Base-by-base conservation (phyloP, 2,113 vertebrate species). In the Orientallactaga bullata region DNA sequence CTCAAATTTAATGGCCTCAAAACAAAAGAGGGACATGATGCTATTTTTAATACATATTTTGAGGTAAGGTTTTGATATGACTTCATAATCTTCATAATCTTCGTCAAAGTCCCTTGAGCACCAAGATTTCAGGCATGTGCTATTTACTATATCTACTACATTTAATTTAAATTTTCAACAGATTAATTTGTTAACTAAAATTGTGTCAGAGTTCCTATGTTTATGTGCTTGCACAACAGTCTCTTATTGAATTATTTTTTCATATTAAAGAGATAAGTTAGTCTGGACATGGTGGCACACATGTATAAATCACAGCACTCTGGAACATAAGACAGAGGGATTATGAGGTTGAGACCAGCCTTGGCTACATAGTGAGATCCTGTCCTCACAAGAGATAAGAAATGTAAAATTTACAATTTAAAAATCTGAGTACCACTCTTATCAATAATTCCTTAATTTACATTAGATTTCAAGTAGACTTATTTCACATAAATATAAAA, bases 401-500 rank as follows among this genome's bases (percentile, higher is more conserved):
- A 89, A 7, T 32, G 68, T 32, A 82, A 87, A 88, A 69, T 47
- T 37, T 78, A 17, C 30, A 74, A 74, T 60, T 81, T 37, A 32
- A 85, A 24, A 95, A 35, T 80, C 77, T 77, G 26, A 94, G 76
- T 3, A 24, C 6, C 42, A 30, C 17, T 71, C 77, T 1, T 66
- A 51, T 26, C 69, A 26, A 10, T 96, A 32, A 71, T 79, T 65
- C 18, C 39, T 78, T 78, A 89, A 42, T 24, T 85, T 82, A 60
- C 17, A 69, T 61, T 66, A 35, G 84, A 95, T 89, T 58, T 42
- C 10, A 74, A 78, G 23, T 55, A 11, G 58, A 30, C 73, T 91
- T 79, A 95, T 91, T 94, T 94, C 76, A 58, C 30, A 60, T 77
- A 76, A 11, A 20, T 76, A 83, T 87, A 7, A 74, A 77, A 72